phyloP scores from a whole-genome alignment of 2,888 invertebrate species.

The Liopterus haemorrhoidalis region DNA sequence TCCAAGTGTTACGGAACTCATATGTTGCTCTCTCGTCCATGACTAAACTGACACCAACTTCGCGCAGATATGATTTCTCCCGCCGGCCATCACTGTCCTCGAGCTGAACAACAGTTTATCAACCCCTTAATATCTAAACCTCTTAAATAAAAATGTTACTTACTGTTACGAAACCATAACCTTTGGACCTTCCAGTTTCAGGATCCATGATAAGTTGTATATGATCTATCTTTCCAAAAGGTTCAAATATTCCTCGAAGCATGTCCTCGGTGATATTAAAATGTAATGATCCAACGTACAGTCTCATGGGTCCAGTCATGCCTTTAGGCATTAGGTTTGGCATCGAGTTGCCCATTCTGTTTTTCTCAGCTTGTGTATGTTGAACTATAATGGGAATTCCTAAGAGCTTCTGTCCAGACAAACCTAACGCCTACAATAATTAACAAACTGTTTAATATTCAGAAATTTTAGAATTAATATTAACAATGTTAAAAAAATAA shows the following conservation, averaged over 20 bases:
- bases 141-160: constrained; percentile 38
- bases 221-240: constrained; percentile 94
- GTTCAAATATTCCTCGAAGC: constrained; percentile 97
- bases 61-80: too few species aligned
- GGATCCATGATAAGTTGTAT: constrained; percentile 94
- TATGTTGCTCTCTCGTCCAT: too few species aligned
- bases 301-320: constrained; percentile 88
- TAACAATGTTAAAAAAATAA: too few species aligned
- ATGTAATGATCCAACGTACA: constrained; percentile 96
- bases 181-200: constrained; percentile 90
- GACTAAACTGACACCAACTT: too few species aligned
- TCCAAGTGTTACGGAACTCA: too few species aligned
- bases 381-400: constrained; percentile 98
- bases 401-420: constrained; percentile 90
- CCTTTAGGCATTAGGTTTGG: constrained; percentile 81
- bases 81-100: too few species aligned
- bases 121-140: background rate
- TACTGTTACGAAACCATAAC: constrained; percentile 96
- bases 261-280: constrained; percentile 99
- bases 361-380: constrained; percentile 93
- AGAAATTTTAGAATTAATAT: background rate
- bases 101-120: too few species aligned
- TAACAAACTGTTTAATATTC: constrained; percentile 12
- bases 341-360: constrained; percentile 83
- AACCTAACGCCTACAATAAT: constrained; percentile 74